A percentile compares a stretch with the other conserved stretches of the same genome.
Evolutionary conservation across 2,113 vertebrate genomes (phyloP).

Genomic region (Datnioides undecimradiatus): DNA sequence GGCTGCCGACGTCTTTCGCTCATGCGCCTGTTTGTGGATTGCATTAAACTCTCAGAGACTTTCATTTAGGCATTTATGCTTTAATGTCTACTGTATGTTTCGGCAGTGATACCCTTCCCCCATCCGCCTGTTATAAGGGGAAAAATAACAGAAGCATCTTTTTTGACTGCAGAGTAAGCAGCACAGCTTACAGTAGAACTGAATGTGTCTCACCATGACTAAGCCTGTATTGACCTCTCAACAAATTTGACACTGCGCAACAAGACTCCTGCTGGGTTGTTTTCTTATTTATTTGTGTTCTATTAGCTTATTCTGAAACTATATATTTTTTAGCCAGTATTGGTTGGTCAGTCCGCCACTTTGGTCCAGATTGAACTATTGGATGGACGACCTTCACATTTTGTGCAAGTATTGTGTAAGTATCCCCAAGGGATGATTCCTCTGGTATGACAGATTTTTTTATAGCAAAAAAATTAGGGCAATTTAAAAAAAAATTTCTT

Average conservation of each 20-base stretch:
- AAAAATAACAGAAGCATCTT: conserved; percentile 10
- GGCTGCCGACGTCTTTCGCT: conserved; percentile 51
- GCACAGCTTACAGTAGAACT: conserved; percentile 33
- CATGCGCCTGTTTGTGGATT: conserved; percentile 46
- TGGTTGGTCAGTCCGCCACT: neutral
- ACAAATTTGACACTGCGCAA: conserved; percentile 4
- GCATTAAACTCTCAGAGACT: conserved; percentile 59
- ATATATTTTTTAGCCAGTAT: neutral
- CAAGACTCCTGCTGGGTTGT: neutral
- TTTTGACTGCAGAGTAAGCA: conserved; percentile 35
- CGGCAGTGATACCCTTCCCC: conserved; percentile 2
- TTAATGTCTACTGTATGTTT: conserved; percentile 63
- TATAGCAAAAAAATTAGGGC: no score
- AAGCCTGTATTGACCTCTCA: conserved; percentile 8
- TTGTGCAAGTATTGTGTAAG: no score
- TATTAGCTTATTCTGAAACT: conserved; percentile 17
- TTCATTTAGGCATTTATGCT: conserved; percentile 58
- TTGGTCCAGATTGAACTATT: neutral
- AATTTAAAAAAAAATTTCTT: no score
- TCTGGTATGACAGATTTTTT: no score
- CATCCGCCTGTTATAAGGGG: neutral
- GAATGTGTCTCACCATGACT: conserved; percentile 42
- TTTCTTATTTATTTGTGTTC: neutral
- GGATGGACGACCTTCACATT: no score
- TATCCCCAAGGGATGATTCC: no score